Evolutionary conservation across 2,888 invertebrate genomes (phyloP).

Genomic region (Chaetogeoica ovagalla): DNA sequence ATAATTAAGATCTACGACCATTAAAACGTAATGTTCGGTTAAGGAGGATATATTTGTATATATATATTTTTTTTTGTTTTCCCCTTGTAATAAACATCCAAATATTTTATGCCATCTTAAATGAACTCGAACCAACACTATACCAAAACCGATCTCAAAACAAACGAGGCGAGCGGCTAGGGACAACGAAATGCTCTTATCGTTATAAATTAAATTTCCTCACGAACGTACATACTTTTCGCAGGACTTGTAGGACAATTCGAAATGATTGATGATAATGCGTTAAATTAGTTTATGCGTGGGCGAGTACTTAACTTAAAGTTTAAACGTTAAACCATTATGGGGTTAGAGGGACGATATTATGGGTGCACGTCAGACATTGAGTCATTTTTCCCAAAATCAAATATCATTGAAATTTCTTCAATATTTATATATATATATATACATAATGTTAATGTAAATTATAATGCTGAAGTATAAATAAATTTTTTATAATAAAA

Average conservation of each 20-base stretch:
- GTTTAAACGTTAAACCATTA: background rate
- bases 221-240: background rate
- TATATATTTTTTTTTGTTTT: no score
- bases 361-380: background rate
- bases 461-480: no score
- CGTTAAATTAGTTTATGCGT: background rate
- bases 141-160: background rate
- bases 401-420: no score
- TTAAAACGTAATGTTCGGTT: no score
- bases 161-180: background rate
- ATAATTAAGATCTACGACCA: no score
- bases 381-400: background rate
- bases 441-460: no score
- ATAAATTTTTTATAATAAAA: no score
- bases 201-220: background rate
- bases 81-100: background rate
- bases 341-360: background rate
- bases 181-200: background rate
- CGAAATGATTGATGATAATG: conserved; percentile 25
- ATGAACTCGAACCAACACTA: no score
- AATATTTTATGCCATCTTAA: background rate
- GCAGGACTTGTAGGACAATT: background rate
- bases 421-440: no score
- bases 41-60: no score
- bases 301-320: background rate